Percentiles rank a stretch among this genome's conserved stretches.
Evolutionary conservation across 2,797 vertebrate genomes (phyloP).

Genomic region (Semotilus atromaculatus): DNA sequence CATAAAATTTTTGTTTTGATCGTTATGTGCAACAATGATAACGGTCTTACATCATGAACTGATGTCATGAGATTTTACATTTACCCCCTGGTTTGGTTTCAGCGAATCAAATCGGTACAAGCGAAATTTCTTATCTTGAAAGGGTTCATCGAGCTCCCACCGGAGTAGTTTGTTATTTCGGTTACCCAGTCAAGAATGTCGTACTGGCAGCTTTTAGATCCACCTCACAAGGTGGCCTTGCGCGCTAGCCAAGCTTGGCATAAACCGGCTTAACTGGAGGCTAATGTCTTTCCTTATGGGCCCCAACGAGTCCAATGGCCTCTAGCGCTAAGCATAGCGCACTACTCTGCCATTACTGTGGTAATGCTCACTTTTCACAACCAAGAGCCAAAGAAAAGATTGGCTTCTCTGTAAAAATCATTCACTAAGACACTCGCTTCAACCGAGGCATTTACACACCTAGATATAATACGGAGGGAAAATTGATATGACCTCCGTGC

Average conservation of each 20-base stretch:
- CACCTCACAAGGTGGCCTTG: slow-evolving; percentile 46
- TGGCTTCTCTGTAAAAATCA: slow-evolving; percentile 77
- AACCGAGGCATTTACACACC: slow-evolving; percentile 76
- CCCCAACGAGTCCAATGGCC: slow-evolving; percentile 24
- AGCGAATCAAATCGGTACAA: background rate
- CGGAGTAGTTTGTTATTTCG: slow-evolving; percentile 26
- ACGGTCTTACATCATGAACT: slow-evolving; percentile 32
- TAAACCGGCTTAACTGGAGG: slow-evolving; percentile 47
- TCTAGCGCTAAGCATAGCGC: slow-evolving; percentile 26
- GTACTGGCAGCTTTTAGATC: slow-evolving; percentile 27
- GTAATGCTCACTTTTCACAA: slow-evolving; percentile 69
- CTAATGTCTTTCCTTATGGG: slow-evolving; percentile 44
- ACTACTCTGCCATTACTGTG: slow-evolving; percentile 67
- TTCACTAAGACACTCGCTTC: slow-evolving; percentile 77
- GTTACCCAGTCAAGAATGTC: slow-evolving; percentile 23
- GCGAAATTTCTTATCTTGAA: slow-evolving; percentile 10
- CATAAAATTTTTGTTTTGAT: slow-evolving; percentile 49
- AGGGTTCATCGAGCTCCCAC: slow-evolving; percentile 2
- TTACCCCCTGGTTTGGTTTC: background rate
- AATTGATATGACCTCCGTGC: slow-evolving; percentile 66
- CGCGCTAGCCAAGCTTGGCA: slow-evolving; percentile 51
- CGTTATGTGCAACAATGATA: slow-evolving; percentile 40
- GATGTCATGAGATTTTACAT: slow-evolving; percentile 24
- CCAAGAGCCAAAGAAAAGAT: slow-evolving; percentile 79
- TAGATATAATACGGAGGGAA: slow-evolving; percentile 72